Evolutionary conservation across 2,797 vertebrate species (phyloP), one percentile per base, ranked within the genome.

Genomic region (Chelidonichthys spinosus): DNA sequence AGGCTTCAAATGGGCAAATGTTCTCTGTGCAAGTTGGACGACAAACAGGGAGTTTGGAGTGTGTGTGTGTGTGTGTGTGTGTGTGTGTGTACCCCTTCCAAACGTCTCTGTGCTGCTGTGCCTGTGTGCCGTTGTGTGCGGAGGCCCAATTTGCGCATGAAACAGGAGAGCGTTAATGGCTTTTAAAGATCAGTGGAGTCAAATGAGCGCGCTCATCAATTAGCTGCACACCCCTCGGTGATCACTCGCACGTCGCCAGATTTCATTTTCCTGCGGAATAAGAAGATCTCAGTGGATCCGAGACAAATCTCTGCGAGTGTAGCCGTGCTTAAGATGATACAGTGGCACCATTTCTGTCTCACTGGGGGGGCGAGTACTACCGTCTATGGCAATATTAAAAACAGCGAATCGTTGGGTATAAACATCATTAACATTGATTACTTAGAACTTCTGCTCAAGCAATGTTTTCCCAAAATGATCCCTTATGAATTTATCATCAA

Each of bases 101-200:
- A 80, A 84, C 65, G 76, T 82, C 66, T 56, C 69, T 59, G 65
- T 58, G 63, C 73, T 52, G 9, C 40, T 63, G 76, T 53, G 76
- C 73, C 50, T 74, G 62, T 83, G 84, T 70, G 75, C 70, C 68
- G 78, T 43, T 85, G 76, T 75, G 81, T 74, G 76, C 7, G 39
- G 64, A 71, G 50, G 56, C 61, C 63, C 80, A 75, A 87, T 88
- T 78, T 86, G 85, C 47, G 84, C 75, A 67, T 87, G 82, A 89
- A 92, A 93, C 85, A 83, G 76, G 80, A 92, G 87, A 89, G 85
- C 49, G 79, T 89, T 93, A 93, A 93, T 92, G 92, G 82, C 78
- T 90, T 92, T 90, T 89, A 89, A 92, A 93, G 87, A 94, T 91
- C 65, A 77, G 86, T 84, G 79, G 82, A 92, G 90, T 93, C 91